These are phyloP conservation scores for Fragum sueziense DNA, from an alignment of 2,888 invertebrate genomes.

Conservation along the genomic window DNA sequence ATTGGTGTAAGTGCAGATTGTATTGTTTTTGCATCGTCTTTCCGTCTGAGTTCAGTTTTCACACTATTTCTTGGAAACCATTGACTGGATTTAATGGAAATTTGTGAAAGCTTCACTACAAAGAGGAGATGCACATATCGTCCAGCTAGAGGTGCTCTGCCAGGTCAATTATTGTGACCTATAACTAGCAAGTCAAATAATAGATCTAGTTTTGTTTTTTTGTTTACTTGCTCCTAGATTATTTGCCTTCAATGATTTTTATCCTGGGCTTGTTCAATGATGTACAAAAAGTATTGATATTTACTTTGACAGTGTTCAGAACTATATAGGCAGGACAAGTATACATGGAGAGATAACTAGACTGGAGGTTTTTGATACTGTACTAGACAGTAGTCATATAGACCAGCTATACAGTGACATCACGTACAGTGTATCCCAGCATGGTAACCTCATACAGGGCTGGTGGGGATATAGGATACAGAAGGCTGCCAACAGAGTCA, in stretches of 20 bases:
- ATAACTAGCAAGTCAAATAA: no score
- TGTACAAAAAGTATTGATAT: no score
- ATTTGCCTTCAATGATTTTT: background rate
- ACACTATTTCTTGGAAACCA: no score
- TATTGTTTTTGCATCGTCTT: no score
- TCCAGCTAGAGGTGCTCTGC: no score
- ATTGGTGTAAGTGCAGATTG: background rate
- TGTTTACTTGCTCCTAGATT: no score
- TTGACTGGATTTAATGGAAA: no score
- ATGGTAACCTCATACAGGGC: conserved; percentile 20
- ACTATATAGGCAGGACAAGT: background rate
- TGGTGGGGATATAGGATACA: conserved; percentile 40
- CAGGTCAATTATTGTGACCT: no score
- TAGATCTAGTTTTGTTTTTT: no score
- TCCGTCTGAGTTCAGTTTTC: no score
- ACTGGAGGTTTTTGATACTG: conserved; percentile 23
- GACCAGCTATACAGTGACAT: background rate
- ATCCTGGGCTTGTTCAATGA: background rate
- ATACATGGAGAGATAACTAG: conserved; percentile 33
- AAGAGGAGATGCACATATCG: no score
- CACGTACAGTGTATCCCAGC: conserved; percentile 1
- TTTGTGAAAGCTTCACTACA: no score
- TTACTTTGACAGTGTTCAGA: background rate
- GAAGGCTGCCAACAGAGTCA: background rate
- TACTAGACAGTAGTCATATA: conserved; percentile 16